These are phyloP conservation scores for Steromphala cineraria DNA, from an alignment of 2,888 invertebrate species.

Conservation along the genomic window DNA sequence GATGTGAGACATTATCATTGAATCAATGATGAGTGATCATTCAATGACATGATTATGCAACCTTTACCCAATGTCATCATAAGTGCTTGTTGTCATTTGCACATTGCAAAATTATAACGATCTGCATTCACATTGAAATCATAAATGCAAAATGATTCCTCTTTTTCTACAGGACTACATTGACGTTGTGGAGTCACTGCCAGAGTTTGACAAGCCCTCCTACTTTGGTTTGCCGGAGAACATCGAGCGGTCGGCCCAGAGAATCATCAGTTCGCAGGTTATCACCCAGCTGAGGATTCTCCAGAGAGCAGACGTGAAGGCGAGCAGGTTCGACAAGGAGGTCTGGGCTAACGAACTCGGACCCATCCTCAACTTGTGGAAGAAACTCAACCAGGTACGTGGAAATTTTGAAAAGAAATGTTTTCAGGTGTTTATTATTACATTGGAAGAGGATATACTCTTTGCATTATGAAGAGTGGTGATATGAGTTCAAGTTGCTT, in stretches of 20 bases:
- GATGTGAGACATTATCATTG: no score
- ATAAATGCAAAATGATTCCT: neutral
- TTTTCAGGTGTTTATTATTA: neutral
- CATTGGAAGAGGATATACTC: neutral
- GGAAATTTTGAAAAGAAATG: neutral
- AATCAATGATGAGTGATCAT: no score
- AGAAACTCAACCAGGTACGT: slow-evolving; percentile 81
- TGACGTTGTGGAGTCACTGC: slow-evolving; percentile 81
- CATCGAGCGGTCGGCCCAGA: slow-evolving; percentile 89
- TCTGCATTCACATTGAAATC: neutral
- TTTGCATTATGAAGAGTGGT: no score
- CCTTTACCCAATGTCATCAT: no score
- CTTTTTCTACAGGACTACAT: slow-evolving; percentile 80
- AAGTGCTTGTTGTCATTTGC: no score
- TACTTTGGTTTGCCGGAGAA: slow-evolving; percentile 91
- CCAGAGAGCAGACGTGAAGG: slow-evolving; percentile 75
- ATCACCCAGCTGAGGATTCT: slow-evolving; percentile 80
- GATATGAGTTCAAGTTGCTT: no score
- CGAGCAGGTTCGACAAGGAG: slow-evolving; percentile 77
- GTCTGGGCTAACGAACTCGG: slow-evolving; percentile 81
- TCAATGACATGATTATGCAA: no score
- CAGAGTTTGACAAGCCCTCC: slow-evolving; percentile 84
- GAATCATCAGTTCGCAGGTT: slow-evolving; percentile 80
- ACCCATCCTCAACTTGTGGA: slow-evolving; percentile 89
- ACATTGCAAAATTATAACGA: no score